These are phyloP conservation scores for Abrostola triplasia DNA, from an alignment of 2,888 invertebrate species.

Conservation along the genomic window DNA sequence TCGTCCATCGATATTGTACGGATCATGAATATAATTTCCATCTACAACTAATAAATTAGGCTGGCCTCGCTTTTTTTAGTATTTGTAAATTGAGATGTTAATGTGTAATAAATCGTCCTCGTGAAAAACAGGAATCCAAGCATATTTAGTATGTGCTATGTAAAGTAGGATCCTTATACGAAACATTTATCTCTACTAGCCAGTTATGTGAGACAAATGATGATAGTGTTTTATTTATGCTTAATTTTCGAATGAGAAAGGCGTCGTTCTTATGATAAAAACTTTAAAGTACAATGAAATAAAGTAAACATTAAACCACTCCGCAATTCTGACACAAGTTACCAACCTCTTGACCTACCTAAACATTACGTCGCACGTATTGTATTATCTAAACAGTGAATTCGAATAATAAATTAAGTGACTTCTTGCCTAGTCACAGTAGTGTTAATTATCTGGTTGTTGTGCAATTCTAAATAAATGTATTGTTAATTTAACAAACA, in stretches of 20 bases:
- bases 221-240: neutral
- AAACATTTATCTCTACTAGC: neutral
- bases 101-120: conserved; percentile 29
- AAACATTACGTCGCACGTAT: conserved; percentile 50
- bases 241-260: conserved; percentile 18
- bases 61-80: conserved; percentile 40
- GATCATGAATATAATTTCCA: conserved; percentile 50
- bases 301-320: conserved; percentile 40
- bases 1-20: conserved; percentile 59
- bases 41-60: conserved; percentile 52
- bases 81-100: conserved; percentile 44
- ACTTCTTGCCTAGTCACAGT: conserved; percentile 37
- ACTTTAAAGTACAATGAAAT: conserved; percentile 33
- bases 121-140: neutral
- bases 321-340: conserved; percentile 40
- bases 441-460: conserved; percentile 25
- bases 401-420: conserved; percentile 44
- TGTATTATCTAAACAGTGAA: conserved; percentile 46
- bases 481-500: conserved; percentile 16
- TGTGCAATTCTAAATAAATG: conserved; percentile 9
- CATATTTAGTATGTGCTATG: conserved; percentile 2
- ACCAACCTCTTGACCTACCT: conserved; percentile 52
- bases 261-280: conserved; percentile 35
- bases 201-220: neutral
- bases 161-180: conserved; percentile 7